These are phyloP conservation scores for Mizuhopecten yessoensis DNA, from an alignment of 1,140 invertebrate genomes.

Conservation along the genomic window DNA sequence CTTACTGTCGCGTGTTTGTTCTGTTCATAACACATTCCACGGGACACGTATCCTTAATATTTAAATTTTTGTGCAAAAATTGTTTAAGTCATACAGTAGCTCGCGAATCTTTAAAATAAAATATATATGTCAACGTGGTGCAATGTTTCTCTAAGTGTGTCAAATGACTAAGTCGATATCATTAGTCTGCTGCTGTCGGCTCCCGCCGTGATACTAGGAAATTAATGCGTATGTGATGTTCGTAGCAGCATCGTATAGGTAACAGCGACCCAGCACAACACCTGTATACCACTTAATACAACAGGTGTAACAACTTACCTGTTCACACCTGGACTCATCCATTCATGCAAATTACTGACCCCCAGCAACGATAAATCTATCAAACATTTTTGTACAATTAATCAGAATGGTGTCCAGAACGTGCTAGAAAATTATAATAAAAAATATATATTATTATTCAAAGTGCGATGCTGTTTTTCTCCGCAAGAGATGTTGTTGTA, in stretches of 20 bases:
- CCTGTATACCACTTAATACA: neutral
- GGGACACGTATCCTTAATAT: too few relatives aligned
- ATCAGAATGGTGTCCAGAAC: too few relatives aligned
- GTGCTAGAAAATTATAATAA: too few relatives aligned
- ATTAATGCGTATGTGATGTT: neutral
- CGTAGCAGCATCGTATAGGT: neutral
- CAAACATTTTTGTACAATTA: too few relatives aligned
- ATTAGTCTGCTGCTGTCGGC: neutral
- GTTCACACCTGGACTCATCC: neutral
- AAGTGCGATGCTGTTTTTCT: too few relatives aligned
- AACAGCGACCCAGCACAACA: neutral
- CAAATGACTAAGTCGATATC: neutral
- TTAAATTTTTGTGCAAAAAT: too few relatives aligned
- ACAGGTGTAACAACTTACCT: too few relatives aligned
- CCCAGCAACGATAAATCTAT: neutral
- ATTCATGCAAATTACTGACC: neutral
- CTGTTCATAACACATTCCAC: too few relatives aligned
- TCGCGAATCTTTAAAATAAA: neutral
- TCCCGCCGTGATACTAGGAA: neutral
- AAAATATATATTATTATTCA: too few relatives aligned
- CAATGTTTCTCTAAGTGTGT: neutral
- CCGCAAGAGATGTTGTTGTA: too few relatives aligned
- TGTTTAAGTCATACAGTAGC: too few relatives aligned
- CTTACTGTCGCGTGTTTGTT: too few relatives aligned
- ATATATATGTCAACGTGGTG: neutral